These are phyloP conservation scores for Galagoides demidoff DNA, from an alignment of 2,797 vertebrate genomes.

Conservation along the genomic window DNA sequence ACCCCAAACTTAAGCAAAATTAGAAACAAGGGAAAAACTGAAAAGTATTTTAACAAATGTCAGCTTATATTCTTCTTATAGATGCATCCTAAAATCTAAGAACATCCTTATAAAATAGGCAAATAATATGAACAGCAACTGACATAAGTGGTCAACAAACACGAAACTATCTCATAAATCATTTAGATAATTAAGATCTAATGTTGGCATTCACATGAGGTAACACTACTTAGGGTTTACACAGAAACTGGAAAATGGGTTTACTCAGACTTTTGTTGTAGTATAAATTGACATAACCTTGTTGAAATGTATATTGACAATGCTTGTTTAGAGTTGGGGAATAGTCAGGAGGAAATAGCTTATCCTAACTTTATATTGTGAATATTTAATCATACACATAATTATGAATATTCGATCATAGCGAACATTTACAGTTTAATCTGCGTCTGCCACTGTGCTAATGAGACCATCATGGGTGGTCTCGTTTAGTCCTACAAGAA, in stretches of 20 bases:
- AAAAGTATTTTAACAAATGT: slow-evolving; percentile 13
- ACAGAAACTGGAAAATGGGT: background rate
- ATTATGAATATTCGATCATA: background rate
- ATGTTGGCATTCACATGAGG: background rate
- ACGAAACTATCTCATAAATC: background rate
- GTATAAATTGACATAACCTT: background rate
- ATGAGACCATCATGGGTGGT: background rate
- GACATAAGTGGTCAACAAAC: background rate
- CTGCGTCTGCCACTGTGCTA: background rate
- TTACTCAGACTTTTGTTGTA: background rate
- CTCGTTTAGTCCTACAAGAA: background rate
- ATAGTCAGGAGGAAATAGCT: background rate
- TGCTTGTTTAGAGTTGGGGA: background rate
- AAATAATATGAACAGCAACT: background rate
- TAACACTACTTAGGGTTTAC: background rate
- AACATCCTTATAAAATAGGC: background rate
- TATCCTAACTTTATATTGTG: background rate
- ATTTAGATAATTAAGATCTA: background rate
- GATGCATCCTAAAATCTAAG: background rate
- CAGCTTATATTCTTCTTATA: background rate
- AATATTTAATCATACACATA: background rate
- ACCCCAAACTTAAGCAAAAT: background rate
- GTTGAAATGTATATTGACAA: background rate
- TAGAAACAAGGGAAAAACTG: background rate
- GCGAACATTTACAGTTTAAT: background rate